Evolutionary conservation across 2,888 invertebrate genomes (phyloP), one percentile per base, ranked within the genome.

Genomic region (Pantelozetes paolii): DNA sequence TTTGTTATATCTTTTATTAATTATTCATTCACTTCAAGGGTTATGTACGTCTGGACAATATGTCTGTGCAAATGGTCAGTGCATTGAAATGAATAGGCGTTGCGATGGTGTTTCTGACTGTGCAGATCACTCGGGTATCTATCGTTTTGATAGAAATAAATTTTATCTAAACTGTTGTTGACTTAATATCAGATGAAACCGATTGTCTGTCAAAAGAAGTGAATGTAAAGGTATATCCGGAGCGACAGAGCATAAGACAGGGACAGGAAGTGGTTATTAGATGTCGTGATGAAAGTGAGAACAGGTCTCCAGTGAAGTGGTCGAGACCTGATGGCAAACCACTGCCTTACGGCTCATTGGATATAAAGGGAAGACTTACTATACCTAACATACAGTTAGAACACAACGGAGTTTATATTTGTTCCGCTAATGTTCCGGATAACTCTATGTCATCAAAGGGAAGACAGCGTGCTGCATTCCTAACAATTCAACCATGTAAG

Each of bases 21-120:
- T n/a, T n/a, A n/a, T n/a, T n/a, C n/a, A n/a, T n/a, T n/a, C n/a
- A n/a, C n/a, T n/a, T n/a, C n/a, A n/a, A 78, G 78, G 78, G 76
- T 74, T 75, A 57, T 83, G 83, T 78, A 81, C 81, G 74, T 81
- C 82, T 23, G 81, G 82, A 76, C 87, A 89, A 80, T 89, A 87
- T 82, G 84, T 84, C 75, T 89, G 89, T 81, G 84, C 83, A 74
- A 87, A 87, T 80, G 86, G 87, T n/a, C 82, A 83, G 76, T 94
- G 93, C 86, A 89, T 94, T 82, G 89, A 89, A 78, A 85, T 86
- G 82, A 84, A 86, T 78, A 88, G 89, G 81, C 89, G 89, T 82
- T 93, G 94, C 86, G 92, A 94, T 87, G 90, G 90, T 86, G 87
- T 87, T 85, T 91, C 91, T 87, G 91, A 92, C 86, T 92, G 92